Evolutionary conservation across 2,113 vertebrate species (phyloP), one percentile per base, ranked within the genome.

Genomic region (Piaya cayana): DNA sequence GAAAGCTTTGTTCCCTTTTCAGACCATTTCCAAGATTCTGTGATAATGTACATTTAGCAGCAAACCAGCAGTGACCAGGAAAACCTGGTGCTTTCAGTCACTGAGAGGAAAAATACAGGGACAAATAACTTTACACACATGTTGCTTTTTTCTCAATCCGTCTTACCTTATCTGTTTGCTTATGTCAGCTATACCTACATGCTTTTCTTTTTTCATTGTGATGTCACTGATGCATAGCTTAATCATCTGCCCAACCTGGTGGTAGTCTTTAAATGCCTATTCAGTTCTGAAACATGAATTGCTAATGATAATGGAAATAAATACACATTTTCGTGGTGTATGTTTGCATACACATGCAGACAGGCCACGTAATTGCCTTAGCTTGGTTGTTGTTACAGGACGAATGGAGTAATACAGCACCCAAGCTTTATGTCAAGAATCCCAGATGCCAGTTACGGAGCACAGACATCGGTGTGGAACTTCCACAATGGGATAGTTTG

Each of bases 401-500:
- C 78, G 63, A 78, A 3, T 0, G 12, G 47, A 52, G 23, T 12
- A 67, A n/a, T 8, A 25, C 0, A 4, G 26, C 39, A 50, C 8
- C 42, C 52, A 63, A 49, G 13, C 8, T 80, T 72, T 20, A 3
- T 11, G 23, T 21, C 68, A 78, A 64, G 76, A 56, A 80, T 78
- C 56, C 76, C 56, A 71, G 81, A 75, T 71, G 12, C 1, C 50
- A 81, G 7, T 27, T 71, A 59, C 6, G 85, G 80, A 90, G 43
- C 78, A 50, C 55, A 81, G 63, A n/a, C 7, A 49, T 86, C 60
- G 86, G 30, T 8, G 32, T 88, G 95, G 93, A 96, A 97, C 76
- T 96, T 82, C 90, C 93, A 22, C 1, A 12, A 47, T 63, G 52
- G 65, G 93, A 92, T 68, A 58, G 72, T 53, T 92, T 75, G 64